Conservation (phyloP, 2,888 invertebrate species). For the Sarcophaga subvicina region DNA sequence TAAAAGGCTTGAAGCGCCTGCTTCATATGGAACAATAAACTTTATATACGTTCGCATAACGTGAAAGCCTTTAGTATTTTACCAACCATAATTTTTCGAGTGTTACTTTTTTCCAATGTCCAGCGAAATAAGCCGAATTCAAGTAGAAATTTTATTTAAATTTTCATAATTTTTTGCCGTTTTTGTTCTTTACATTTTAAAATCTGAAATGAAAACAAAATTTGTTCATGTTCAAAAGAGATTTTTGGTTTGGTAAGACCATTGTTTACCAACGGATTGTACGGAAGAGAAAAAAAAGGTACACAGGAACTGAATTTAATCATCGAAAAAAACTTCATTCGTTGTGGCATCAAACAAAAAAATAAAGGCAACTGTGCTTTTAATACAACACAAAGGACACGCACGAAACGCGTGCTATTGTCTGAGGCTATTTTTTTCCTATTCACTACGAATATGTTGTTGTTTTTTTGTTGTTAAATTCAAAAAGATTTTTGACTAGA, state of each 20-base stretch:
- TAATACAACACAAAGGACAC: constrained; percentile 67
- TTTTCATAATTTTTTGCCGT: not conserved
- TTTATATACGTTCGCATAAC: no score
- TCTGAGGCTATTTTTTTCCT: constrained; percentile 21
- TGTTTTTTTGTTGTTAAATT: constrained; percentile 7
- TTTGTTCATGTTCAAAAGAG: constrained; percentile 45
- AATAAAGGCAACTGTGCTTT: constrained; percentile 61
- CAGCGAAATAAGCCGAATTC: constrained; percentile 42
- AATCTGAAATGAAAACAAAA: constrained; percentile 60
- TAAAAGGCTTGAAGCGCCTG: no score
- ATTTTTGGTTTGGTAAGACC: constrained; percentile 20
- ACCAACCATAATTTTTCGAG: not conserved
- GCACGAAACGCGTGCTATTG: constrained; percentile 69
- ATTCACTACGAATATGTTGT: not conserved
- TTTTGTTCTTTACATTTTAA: constrained; percentile 39
- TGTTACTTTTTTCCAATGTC: constrained; percentile 7
- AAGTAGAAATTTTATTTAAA: constrained; percentile 53
- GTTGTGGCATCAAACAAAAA: constrained; percentile 46
- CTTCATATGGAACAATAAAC: no score
- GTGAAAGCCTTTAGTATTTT: not conserved
- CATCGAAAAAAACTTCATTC: constrained; percentile 30
- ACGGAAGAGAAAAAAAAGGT: constrained; percentile 18
- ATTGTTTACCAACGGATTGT: constrained; percentile 34
- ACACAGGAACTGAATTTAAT: constrained; percentile 44
- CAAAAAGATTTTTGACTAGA: constrained; percentile 22